Base-by-base conservation (phyloP, 2,113 vertebrate species). In the Oryzias woworae region DNA sequence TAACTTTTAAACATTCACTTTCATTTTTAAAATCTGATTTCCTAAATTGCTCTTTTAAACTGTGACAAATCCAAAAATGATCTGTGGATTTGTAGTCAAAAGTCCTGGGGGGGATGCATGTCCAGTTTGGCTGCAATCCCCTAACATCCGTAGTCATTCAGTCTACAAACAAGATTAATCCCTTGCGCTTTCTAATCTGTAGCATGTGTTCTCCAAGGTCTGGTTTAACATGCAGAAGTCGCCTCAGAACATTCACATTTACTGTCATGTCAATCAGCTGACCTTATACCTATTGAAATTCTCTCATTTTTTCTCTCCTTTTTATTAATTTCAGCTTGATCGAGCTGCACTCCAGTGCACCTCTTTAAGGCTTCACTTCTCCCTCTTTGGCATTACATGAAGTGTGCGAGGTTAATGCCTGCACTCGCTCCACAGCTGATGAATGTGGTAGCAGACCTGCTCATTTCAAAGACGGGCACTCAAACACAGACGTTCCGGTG, bases 401-500 rank as follows among this genome's bases (percentile, higher is more conserved):
- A 64, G 71, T 51, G 64, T 69, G 44, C 43, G 20, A 45, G 42
- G 18, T 66, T 73, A 73, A 79, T 61, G 67, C 79, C 64, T 46
- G 51, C 69, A 54, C 67, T 66, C 47, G 63, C 56, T 46, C 46
- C 22, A 1, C 28, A 58, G 61, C 69, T 48, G 45, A 72, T 49
- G 43, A 71, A 75, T 67, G 73, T 80, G 70, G 69, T 67, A 36
- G 55, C 47, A 74, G 57, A 85, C 69, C 70, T 45, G 61, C 52
- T 66, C 50, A 26, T 51, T 75, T 70, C 54, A 73, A 64, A 78
- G 51, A 28, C 26, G 26, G 62, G 66, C 31, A 8, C 59, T 70
- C 66, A 47, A 64, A 76, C 63, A 41, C 67, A 71, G 45, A 62
- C 77, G 70, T 82, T 87, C 77, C 75, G 47, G 76, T 44, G 66